Evolutionary conservation across 1,140 invertebrate species (phyloP).

Genomic region (Drosophila dunni): DNA sequence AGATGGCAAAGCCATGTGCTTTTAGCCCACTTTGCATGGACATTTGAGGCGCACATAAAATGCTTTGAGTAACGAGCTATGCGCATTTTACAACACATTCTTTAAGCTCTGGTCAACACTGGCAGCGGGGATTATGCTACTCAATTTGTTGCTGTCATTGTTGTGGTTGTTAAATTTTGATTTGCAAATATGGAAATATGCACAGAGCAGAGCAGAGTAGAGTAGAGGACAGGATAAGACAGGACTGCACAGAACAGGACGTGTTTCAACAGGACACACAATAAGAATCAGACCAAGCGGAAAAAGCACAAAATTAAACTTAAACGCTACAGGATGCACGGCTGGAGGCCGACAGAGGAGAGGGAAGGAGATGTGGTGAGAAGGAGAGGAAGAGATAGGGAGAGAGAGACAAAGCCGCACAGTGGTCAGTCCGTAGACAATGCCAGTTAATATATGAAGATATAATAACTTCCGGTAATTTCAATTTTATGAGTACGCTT

Average conservation of each 20-base stretch:
- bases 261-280: slow-evolving; percentile 53
- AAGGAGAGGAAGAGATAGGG: slow-evolving; percentile 10
- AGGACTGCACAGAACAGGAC: slow-evolving; percentile 53
- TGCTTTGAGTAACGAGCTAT: slow-evolving; percentile 58
- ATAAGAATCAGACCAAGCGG: slow-evolving; percentile 80
- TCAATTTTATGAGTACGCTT: slow-evolving; percentile 70
- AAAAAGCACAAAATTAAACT: slow-evolving; percentile 84
- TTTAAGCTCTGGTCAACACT: slow-evolving; percentile 31
- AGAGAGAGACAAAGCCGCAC: slow-evolving; percentile 37
- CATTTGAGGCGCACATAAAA: slow-evolving; percentile 44
- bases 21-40: slow-evolving; percentile 75
- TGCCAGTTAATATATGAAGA: slow-evolving; percentile 82
- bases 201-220: slow-evolving; percentile 10
- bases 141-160: slow-evolving; percentile 75
- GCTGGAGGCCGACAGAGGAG: slow-evolving; percentile 55
- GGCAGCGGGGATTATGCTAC: slow-evolving; percentile 44
- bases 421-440: slow-evolving; percentile 61
- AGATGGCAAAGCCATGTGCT: slow-evolving; percentile 50
- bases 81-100: slow-evolving; percentile 56
- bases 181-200: slow-evolving; percentile 70
- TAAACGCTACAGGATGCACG: slow-evolving; percentile 84
- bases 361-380: background rate
- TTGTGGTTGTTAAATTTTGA: slow-evolving; percentile 68
- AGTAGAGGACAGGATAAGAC: background rate
- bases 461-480: slow-evolving; percentile 83